These are phyloP conservation scores for Caenorhabditis brenneri DNA, from an alignment of 1,140 invertebrate species.

Conservation along the genomic window DNA sequence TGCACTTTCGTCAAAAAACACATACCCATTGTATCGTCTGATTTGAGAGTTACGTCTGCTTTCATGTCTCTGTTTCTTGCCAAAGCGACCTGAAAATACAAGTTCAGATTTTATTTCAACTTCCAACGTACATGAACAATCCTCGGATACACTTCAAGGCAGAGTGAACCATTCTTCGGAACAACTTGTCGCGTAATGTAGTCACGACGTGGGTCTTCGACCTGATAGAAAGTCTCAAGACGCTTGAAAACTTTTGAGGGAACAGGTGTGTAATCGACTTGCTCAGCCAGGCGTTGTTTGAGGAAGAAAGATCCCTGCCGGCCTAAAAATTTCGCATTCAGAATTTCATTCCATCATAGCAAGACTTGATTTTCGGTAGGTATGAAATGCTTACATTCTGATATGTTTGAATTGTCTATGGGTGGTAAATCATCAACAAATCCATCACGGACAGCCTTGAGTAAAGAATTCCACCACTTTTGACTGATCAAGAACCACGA, in stretches of 20 bases:
- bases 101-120: slow-evolving; percentile 18
- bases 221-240: slow-evolving; percentile 52
- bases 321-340: slow-evolving; percentile 33
- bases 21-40: slow-evolving; percentile 50
- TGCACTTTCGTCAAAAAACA: slow-evolving; percentile 41
- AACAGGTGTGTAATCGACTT: slow-evolving; percentile 56
- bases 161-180: slow-evolving; percentile 30
- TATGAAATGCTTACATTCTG: neutral
- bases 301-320: slow-evolving; percentile 38
- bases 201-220: slow-evolving; percentile 61
- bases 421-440: slow-evolving; percentile 45
- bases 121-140: slow-evolving; percentile 56
- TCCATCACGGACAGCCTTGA: slow-evolving; percentile 27
- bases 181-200: slow-evolving; percentile 59
- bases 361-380: neutral
- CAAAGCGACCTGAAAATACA: neutral
- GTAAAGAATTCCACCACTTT: slow-evolving; percentile 50
- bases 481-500: slow-evolving; percentile 42
- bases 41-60: slow-evolving; percentile 36
- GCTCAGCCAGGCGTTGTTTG: slow-evolving; percentile 59
- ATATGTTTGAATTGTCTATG: slow-evolving; percentile 49
- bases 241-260: slow-evolving; percentile 57
- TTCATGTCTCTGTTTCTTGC: slow-evolving; percentile 54
- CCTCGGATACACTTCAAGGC: slow-evolving; percentile 62
- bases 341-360: too few species aligned